Percentiles rank a stretch among this genome's conserved stretches.
These are phyloP conservation scores for Habropoda laboriosa DNA, from an alignment of 1,140 invertebrate species.

Conservation along the genomic window DNA sequence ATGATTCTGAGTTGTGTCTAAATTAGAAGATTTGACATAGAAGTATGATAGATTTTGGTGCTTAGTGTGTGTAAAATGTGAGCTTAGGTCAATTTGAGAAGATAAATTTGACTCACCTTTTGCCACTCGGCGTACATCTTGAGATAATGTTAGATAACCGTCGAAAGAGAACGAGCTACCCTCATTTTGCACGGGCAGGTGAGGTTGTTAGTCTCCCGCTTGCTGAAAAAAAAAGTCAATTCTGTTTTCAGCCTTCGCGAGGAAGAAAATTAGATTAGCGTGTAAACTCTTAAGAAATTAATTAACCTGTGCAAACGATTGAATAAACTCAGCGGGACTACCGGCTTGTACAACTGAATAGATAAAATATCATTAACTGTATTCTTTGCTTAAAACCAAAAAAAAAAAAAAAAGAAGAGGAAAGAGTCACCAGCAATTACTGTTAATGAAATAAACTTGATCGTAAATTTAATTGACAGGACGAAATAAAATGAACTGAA, in stretches of 20 bases:
- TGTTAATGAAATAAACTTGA: not conserved
- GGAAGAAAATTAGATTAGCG: not conserved
- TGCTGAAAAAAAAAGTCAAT: slow-evolving; percentile 45
- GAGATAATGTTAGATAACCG: slow-evolving; percentile 61
- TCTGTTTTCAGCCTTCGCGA: not conserved
- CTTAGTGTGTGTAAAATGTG: not conserved
- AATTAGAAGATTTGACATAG: too few relatives aligned
- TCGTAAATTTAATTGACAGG: not conserved
- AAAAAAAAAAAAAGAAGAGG: too few relatives aligned
- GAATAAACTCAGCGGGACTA: not conserved
- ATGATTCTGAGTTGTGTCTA: too few relatives aligned
- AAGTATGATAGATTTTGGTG: too few relatives aligned
- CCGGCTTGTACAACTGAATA: not conserved
- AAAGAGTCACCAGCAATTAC: too few relatives aligned
- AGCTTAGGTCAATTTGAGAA: not conserved
- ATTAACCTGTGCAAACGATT: not conserved
- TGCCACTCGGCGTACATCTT: slow-evolving; percentile 79
- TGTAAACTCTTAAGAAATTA: not conserved
- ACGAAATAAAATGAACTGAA: not conserved
- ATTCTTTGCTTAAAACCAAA: not conserved
- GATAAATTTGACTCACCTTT: slow-evolving; percentile 70
- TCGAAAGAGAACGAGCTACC: slow-evolving; percentile 62
- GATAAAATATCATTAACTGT: not conserved
- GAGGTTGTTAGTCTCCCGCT: slow-evolving; percentile 19
- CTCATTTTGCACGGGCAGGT: slow-evolving; percentile 69